Evolutionary conservation across 2,797 vertebrate genomes (phyloP).

Genomic region (Steatocranus sp.): DNA sequence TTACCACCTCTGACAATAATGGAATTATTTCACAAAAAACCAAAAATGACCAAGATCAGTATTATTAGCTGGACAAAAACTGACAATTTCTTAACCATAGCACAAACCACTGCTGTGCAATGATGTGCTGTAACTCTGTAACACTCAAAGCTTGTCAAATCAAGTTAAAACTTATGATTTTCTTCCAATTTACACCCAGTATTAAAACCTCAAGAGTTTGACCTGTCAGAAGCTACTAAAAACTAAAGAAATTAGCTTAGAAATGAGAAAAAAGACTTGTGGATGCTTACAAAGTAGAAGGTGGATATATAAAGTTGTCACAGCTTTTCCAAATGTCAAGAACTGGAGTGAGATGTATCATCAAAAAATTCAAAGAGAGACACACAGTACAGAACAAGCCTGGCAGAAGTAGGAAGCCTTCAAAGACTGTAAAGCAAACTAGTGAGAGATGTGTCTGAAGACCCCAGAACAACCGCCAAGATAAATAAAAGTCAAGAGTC

Average conservation of each 20-base stretch:
- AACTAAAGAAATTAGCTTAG: background rate
- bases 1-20: background rate
- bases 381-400: background rate
- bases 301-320: background rate
- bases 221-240: background rate
- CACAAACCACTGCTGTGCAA: background rate
- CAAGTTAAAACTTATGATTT: background rate
- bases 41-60: background rate
- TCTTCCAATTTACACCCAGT: background rate
- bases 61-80: background rate
- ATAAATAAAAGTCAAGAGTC: background rate
- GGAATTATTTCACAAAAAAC: rapidly evolving
- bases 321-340: background rate
- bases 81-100: background rate
- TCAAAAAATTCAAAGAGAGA: background rate
- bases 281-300: background rate
- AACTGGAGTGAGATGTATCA: background rate
- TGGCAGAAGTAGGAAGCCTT: background rate
- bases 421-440: background rate
- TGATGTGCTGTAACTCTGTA: background rate
- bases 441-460: background rate
- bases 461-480: background rate
- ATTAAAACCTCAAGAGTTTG: background rate
- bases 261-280: background rate
- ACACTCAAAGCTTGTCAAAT: background rate